Base-by-base conservation (phyloP, 2,113 vertebrate genomes). In the Brachirus orientalis region DNA sequence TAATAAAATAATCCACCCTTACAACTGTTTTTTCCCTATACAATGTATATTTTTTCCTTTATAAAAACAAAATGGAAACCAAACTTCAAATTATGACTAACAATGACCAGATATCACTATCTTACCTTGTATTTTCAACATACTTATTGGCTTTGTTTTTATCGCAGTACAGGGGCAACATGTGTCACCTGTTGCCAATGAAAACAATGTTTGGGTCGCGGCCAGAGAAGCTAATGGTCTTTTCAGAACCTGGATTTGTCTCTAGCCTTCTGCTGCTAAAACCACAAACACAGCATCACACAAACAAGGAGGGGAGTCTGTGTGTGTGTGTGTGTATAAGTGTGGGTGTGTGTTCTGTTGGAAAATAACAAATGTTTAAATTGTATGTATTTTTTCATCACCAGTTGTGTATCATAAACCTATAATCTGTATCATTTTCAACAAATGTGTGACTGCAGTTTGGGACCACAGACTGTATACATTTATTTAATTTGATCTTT, bases 181-280 rank as follows among this genome's bases (percentile, higher is more conserved):
- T n/a, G 70, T 63, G 48, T 53, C 64, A 62, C 33, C 62, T 40
- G 75, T 36, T 65, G 70, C 77, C 65, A 17, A 52, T 50, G 46
- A 54, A 62, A 72, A 69, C 62, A 54, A 72, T 18, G 37, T 68
- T 67, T 65, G 48, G 67, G 41, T 72, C 65, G 73, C 62, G 83
- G 81, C 70, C 86, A 88, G 88, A 88, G 82, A 87, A 80, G 79
- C 65, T 77, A 71, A 82, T 17, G 80, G 72, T 85, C 83, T 86
- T 84, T 81, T 81, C 69, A 86, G 79, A 89, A 90, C 83, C 93
- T 94, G 93, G 93, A 94, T 94, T 94, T 94, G 93, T 93, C 93
- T 94, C 92, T 91, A 92, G 91, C 91, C 88, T 92, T 90, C 84
- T 88, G 73, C 82, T 80, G 83, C 78, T 90, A 83, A 86, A 89